Conservation (phyloP, 35 echinoderm and acorn worm species). For the Amphiura filiformis region DNA sequence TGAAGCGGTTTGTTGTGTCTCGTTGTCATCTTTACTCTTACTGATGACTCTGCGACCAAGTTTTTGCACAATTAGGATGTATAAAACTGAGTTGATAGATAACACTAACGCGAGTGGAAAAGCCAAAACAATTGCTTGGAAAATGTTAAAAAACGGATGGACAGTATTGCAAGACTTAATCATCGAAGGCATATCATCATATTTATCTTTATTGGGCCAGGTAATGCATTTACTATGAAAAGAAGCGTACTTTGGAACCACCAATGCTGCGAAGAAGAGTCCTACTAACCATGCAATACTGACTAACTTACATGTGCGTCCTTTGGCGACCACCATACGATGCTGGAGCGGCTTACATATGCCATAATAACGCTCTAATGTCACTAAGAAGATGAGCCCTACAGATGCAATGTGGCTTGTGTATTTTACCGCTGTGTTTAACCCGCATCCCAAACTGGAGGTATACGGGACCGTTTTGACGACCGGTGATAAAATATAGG, state of each 20-base stretch:
- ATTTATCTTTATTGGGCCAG: background rate
- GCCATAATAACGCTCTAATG: background rate
- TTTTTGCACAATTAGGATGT: background rate
- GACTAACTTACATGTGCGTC: background rate
- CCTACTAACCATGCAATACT: background rate
- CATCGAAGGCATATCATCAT: background rate
- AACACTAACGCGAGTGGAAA: background rate
- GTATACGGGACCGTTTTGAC: background rate
- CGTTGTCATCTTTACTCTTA: no score
- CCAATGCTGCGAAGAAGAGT: background rate
- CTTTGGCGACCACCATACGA: background rate
- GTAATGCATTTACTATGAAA: background rate
- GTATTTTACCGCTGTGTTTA: background rate
- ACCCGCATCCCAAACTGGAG: background rate
- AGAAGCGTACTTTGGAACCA: background rate
- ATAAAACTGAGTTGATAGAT: background rate
- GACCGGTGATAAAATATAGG: slow-evolving; percentile 43
- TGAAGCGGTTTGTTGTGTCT: no score
- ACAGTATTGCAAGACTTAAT: background rate
- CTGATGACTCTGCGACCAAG: background rate
- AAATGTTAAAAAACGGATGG: no score
- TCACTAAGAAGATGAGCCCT: background rate
- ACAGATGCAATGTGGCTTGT: background rate
- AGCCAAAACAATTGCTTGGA: background rate
- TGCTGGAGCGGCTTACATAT: background rate